Conservation (phyloP, 2,888 invertebrate genomes). For the Eumacrocentrus americanus region DNA sequence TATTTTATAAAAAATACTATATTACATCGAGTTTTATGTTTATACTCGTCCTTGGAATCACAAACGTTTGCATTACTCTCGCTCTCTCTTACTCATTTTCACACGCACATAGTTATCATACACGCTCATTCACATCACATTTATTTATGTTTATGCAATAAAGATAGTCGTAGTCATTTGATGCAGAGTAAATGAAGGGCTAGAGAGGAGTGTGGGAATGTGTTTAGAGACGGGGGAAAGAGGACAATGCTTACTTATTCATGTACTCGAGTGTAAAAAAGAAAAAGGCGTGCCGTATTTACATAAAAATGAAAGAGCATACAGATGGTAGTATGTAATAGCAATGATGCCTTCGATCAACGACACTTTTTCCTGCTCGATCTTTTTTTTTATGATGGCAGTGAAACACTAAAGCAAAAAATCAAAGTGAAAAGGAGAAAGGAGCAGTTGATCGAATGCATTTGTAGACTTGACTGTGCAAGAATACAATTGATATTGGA, state of each 20-base stretch:
- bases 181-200: slow-evolving; percentile 9
- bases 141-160: slow-evolving; percentile 2
- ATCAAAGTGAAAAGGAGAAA: no score
- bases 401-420: no score
- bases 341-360: background rate
- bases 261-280: slow-evolving; percentile 29
- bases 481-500: no score
- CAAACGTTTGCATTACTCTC: slow-evolving; percentile 14
- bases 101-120: slow-evolving; percentile 6
- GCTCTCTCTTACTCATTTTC: slow-evolving; percentile 10
- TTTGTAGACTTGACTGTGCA: no score
- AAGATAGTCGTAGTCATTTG: background rate
- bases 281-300: slow-evolving; percentile 32
- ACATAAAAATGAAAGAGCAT: slow-evolving; percentile 24
- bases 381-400: no score
- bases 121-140: background rate
- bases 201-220: background rate
- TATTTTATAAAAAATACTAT: slow-evolving; percentile 31
- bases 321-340: background rate
- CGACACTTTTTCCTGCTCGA: no score
- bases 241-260: no score
- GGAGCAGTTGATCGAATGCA: no score
- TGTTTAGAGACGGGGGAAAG: background rate
- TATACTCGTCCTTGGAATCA: slow-evolving; percentile 13
- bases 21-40: slow-evolving; percentile 26